Evolutionary conservation across 35 echinoderm and acorn worm species (phyloP), one percentile per base, ranked within the genome.

Genomic region (Holothuria glaberrima): DNA sequence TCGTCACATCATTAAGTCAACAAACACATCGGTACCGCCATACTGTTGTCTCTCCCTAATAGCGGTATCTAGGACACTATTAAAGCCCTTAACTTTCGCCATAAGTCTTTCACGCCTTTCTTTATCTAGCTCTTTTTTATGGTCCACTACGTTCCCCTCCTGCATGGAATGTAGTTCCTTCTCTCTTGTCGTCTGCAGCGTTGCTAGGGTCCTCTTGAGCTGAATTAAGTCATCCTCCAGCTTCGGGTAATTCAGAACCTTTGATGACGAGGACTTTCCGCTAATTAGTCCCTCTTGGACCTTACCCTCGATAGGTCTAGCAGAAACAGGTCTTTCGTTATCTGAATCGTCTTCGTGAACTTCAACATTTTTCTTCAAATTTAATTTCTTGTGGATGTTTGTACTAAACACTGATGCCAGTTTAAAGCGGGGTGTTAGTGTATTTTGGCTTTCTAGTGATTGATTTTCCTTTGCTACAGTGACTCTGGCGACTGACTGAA

Each of bases 331-430:
- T 66, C 70, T 90, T 48, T 85, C 78, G 25, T 89, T 78, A 25
- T 83, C 92, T 12, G 87, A 89, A 76, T 93, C 92, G 6, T 88
- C 89, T 24, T 93, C 92, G 12, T 38, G 17, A 75, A 75, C 71
- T 22, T 90, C 62, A 14, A 93, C 87, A 36, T 77, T 84, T 56
- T 90, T 82, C 21, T 84, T 89, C 5, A 89, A 68, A 41, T 41
- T 75, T 9, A 75, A 9, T 75, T 41, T 32, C 32, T 75, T 75
- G 3, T 38, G 33, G 22, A 41, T 5, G 13, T 75, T 75, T 75
- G 32, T 9, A 54, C 50, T 54, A 32, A 36, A 32, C 32, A 75
- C 38, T 38, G 71, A 75, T 12, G 32, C 21, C 17, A 75, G 71
- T 9, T 32, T 75, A 13, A 75, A 13, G 32, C 71, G 32, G 22